phyloP scores from a whole-genome alignment of 2,113 vertebrate genomes.

The Dipodomys merriami region DNA sequence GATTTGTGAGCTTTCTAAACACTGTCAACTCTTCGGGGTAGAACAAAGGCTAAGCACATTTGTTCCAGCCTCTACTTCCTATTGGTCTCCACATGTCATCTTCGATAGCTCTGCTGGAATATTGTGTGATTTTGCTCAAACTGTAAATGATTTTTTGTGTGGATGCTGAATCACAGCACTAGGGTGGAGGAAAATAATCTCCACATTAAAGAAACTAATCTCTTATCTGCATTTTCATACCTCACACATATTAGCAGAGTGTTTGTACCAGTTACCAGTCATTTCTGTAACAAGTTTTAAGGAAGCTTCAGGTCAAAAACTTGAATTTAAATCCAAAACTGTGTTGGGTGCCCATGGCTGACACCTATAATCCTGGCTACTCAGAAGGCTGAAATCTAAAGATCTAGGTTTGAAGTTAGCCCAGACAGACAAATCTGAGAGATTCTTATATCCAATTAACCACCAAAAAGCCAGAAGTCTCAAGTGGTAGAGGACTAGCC shows the following conservation, averaged over 20 bases:
- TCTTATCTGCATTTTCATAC: constrained; percentile 26
- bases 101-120: constrained; percentile 72
- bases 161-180: constrained; percentile 82
- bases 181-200: constrained; percentile 78
- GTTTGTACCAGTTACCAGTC: neutral
- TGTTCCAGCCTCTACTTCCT: constrained; percentile 32
- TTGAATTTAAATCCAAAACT: no score
- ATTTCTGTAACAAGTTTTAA: neutral
- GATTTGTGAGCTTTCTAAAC: constrained; percentile 36
- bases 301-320: neutral
- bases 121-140: constrained; percentile 76
- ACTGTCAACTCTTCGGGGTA: neutral
- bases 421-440: no score
- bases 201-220: constrained; percentile 78
- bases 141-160: constrained; percentile 81
- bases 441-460: no score
- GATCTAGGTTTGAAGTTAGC: no score
- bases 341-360: no score
- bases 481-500: no score
- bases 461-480: no score
- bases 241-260: neutral
- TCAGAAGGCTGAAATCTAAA: no score
- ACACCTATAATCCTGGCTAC: no score
- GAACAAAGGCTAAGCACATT: constrained; percentile 43
- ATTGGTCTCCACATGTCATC: constrained; percentile 5